Percentiles rank a stretch among this genome's conserved stretches.
These are phyloP conservation scores for Synergus itoensis DNA, from an alignment of 2,888 invertebrate species.

Conservation along the genomic window DNA sequence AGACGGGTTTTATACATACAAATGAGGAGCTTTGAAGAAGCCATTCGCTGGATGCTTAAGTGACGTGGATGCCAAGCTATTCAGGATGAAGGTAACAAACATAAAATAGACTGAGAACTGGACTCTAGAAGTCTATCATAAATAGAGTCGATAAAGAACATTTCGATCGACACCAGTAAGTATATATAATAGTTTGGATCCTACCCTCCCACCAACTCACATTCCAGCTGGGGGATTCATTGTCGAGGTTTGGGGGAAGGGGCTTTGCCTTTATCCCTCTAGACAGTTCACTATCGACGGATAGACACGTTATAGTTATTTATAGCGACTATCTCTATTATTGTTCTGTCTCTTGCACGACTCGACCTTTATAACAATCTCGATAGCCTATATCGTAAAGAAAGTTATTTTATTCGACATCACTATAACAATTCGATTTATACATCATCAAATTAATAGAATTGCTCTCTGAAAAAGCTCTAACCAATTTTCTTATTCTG, in stretches of 20 bases:
- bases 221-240: conserved; percentile 19
- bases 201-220: conserved; percentile 1
- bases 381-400: background rate
- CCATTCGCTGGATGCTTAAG: conserved; percentile 15
- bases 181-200: background rate
- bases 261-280: conserved; percentile 12
- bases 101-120: background rate
- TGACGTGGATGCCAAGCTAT: conserved; percentile 20
- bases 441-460: no score
- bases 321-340: conserved; percentile 39
- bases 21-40: conserved; percentile 43
- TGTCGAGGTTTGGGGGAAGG: background rate
- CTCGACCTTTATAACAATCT: conserved; percentile 1
- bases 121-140: background rate
- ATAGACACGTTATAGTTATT: conserved; percentile 42
- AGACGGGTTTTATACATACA: conserved; percentile 43
- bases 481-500: no score
- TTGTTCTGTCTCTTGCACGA: conserved; percentile 25
- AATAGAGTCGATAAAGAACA: conserved; percentile 14
- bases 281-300: conserved; percentile 34
- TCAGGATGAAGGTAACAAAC: conserved; percentile 38
- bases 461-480: no score
- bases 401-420: background rate
- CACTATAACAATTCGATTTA: background rate
- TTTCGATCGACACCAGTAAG: conserved; percentile 12